Evolutionary conservation across 2,888 invertebrate species (phyloP).

Genomic region (Eremobia ochroleuca): DNA sequence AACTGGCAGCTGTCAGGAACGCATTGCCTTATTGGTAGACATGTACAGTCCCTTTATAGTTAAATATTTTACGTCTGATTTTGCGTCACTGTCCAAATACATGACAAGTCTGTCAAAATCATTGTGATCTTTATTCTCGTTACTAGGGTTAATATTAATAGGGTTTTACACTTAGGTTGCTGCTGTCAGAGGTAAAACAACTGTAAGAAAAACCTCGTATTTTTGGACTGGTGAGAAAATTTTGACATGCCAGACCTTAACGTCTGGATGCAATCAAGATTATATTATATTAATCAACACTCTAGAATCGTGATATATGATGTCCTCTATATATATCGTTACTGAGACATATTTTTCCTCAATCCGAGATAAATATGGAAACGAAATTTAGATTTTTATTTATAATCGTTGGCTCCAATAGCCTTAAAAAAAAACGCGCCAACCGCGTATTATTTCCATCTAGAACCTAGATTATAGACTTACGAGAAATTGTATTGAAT

Average conservation of each 20-base stretch:
- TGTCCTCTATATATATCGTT: neutral
- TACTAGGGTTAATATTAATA: too few relatives aligned
- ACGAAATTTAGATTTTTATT: constrained; percentile 17
- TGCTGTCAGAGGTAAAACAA: too few relatives aligned
- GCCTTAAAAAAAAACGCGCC: constrained; percentile 1
- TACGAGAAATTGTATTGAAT: constrained; percentile 35
- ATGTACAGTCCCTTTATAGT: too few relatives aligned
- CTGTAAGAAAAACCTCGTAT: neutral
- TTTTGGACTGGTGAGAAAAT: neutral
- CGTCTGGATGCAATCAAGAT: too few relatives aligned
- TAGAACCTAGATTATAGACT: neutral
- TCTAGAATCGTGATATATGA: neutral
- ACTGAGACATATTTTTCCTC: constrained; percentile 21
- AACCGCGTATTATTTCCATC: constrained; percentile 8
- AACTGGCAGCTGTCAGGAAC: neutral
- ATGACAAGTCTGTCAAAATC: too few relatives aligned
- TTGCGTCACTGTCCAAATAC: too few relatives aligned
- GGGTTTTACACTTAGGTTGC: too few relatives aligned
- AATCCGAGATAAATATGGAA: constrained; percentile 9
- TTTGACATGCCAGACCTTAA: neutral
- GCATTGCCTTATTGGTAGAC: neutral
- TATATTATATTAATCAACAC: neutral
- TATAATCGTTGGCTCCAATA: constrained; percentile 2
- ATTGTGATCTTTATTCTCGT: too few relatives aligned
- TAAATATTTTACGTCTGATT: too few relatives aligned